These are phyloP conservation scores for Netelia virgata DNA, from an alignment of 2,888 invertebrate genomes.

Conservation along the genomic window DNA sequence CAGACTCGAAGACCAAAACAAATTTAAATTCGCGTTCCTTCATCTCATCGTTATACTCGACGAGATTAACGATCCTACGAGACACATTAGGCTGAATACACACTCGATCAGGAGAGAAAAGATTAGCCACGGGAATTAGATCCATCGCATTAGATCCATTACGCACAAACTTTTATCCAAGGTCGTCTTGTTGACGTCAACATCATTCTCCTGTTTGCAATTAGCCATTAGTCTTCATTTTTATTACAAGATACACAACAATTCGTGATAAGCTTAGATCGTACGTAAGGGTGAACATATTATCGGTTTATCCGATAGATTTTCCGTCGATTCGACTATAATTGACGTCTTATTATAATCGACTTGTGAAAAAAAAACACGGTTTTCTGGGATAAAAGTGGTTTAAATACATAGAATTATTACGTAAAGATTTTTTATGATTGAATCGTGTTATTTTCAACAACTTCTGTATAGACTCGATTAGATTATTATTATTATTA, in stretches of 20 bases:
- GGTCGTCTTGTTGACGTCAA: not conserved
- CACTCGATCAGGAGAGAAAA: constrained; percentile 14
- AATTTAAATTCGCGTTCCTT: constrained; percentile 28
- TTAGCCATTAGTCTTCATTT: too few species aligned
- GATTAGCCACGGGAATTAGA: constrained; percentile 17
- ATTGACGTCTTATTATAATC: constrained; percentile 1
- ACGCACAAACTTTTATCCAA: constrained; percentile 13
- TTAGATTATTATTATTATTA: not conserved
- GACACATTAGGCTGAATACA: not conserved
- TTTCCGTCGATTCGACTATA: not conserved
- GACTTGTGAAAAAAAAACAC: constrained; percentile 1
- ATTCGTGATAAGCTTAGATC: constrained; percentile 11
- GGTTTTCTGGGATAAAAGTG: not conserved
- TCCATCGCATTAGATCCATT: constrained; percentile 20
- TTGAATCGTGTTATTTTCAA: not conserved
- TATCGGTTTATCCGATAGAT: constrained; percentile 21
- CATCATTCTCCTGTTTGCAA: not conserved
- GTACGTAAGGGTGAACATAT: constrained; percentile 8
- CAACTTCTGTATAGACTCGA: not conserved
- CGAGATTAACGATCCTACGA: constrained; percentile 21
- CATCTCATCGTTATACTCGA: not conserved
- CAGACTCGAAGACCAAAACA: constrained; percentile 10
- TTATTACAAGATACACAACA: too few species aligned
- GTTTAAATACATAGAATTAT: not conserved
- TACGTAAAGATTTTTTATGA: not conserved